Conservation (phyloP, 2,113 vertebrate genomes). For the Uria aalge region DNA sequence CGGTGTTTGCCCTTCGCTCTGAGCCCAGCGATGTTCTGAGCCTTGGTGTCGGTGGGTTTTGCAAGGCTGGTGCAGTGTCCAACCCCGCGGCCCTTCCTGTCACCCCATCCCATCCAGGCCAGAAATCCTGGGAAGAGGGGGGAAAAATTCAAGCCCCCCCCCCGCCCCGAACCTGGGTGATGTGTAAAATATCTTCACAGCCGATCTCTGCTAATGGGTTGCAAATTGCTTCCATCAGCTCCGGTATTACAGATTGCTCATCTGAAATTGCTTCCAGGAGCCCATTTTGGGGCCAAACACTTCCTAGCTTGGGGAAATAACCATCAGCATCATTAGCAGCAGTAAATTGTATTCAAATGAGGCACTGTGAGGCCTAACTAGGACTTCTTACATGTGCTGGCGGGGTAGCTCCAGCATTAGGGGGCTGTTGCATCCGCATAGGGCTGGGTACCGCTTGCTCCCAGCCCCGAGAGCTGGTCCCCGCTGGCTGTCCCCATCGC, state of each 20-base stretch:
- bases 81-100: background rate
- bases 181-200: conserved; percentile 20
- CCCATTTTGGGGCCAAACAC: conserved; percentile 50
- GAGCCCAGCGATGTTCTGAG: background rate
- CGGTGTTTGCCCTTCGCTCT: accelerated
- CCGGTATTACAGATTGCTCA: conserved; percentile 43
- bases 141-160: background rate
- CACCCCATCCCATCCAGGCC: background rate
- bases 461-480: background rate
- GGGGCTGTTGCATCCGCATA: accelerated
- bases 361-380: background rate
- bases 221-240: conserved; percentile 77
- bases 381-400: background rate
- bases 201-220: conserved; percentile 47
- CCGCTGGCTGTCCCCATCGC: accelerated
- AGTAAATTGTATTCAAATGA: conserved; percentile 21
- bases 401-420: background rate
- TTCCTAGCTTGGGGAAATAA: conserved; percentile 42
- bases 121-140: background rate
- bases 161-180: background rate
- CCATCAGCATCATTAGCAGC: background rate
- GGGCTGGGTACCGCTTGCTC: background rate
- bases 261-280: conserved; percentile 49
- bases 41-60: accelerated
- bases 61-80: background rate